Conservation (phyloP, 2,113 vertebrate genomes). For the Delphinapterus leucas region DNA sequence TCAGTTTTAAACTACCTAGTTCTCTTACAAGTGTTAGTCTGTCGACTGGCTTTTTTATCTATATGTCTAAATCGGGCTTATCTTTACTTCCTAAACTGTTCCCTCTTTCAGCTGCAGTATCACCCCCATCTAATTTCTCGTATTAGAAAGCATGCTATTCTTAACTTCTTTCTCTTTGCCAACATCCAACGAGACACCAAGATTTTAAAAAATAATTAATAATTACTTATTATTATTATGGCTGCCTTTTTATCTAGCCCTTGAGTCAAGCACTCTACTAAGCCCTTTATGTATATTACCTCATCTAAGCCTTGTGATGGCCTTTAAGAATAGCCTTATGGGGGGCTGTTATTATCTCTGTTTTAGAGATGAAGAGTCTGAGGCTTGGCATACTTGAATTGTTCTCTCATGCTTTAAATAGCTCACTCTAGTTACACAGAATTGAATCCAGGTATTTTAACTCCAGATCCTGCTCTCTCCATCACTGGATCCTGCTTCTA, state of each 20-base stretch:
- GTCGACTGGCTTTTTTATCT: neutral
- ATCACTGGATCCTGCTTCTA: neutral
- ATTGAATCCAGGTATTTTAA: neutral
- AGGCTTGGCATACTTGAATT: neutral
- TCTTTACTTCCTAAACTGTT: neutral
- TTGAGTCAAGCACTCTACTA: neutral
- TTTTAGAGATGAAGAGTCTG: neutral
- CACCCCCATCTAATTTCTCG: neutral
- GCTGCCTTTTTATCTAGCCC: neutral
- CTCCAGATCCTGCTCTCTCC: neutral
- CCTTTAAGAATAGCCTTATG: neutral
- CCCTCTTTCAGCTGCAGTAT: neutral
- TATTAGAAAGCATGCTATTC: neutral
- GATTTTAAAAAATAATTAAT: neutral
- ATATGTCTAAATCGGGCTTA: neutral
- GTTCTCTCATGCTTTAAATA: conserved; percentile 5
- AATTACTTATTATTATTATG: neutral
- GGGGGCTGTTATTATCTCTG: neutral
- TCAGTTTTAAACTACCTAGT: neutral
- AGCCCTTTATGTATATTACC: neutral
- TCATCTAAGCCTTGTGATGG: neutral
- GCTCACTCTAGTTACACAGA: neutral
- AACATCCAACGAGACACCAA: neutral
- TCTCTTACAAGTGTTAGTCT: neutral
- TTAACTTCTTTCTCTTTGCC: neutral